Evolutionary conservation across 1,140 invertebrate genomes (phyloP).

Genomic region (Elymnias hypermnestra): DNA sequence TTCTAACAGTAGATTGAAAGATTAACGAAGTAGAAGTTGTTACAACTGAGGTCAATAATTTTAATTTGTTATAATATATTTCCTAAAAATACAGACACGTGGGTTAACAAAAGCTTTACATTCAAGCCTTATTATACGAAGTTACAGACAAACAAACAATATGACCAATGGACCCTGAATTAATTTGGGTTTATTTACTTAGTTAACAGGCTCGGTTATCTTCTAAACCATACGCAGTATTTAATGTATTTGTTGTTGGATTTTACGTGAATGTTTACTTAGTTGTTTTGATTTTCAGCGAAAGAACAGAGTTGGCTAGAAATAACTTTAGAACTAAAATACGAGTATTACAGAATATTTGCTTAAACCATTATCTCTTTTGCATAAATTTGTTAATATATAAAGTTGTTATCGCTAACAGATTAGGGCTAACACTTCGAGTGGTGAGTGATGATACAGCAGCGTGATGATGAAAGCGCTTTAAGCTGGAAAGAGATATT

Average conservation of each 20-base stretch:
- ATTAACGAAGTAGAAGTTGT: too few relatives aligned
- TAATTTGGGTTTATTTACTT: slow-evolving; percentile 69
- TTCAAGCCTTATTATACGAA: slow-evolving; percentile 33
- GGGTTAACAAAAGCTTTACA: slow-evolving; percentile 2
- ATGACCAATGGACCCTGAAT: slow-evolving; percentile 68
- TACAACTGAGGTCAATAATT: too few relatives aligned
- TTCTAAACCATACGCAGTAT: slow-evolving; percentile 52
- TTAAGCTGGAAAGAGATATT: too few relatives aligned
- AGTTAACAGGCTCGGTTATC: slow-evolving; percentile 64
- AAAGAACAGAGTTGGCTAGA: slow-evolving; percentile 17
- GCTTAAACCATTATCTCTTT: too few relatives aligned
- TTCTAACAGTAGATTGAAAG: too few relatives aligned
- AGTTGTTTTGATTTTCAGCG: slow-evolving; percentile 22
- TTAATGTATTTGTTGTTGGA: slow-evolving; percentile 51
- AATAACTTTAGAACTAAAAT: neutral
- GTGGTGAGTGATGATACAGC: too few relatives aligned
- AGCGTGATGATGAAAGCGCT: too few relatives aligned
- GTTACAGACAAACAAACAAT: slow-evolving; percentile 63
- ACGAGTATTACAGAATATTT: too few relatives aligned
- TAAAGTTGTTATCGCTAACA: too few relatives aligned
- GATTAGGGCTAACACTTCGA: too few relatives aligned
- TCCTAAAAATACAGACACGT: neutral
- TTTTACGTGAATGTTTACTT: slow-evolving; percentile 21
- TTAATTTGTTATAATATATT: neutral
- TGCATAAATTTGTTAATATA: too few relatives aligned